Evolutionary conservation across 2,888 invertebrate species (phyloP).

Genomic region (Platycnemis pennipes): DNA sequence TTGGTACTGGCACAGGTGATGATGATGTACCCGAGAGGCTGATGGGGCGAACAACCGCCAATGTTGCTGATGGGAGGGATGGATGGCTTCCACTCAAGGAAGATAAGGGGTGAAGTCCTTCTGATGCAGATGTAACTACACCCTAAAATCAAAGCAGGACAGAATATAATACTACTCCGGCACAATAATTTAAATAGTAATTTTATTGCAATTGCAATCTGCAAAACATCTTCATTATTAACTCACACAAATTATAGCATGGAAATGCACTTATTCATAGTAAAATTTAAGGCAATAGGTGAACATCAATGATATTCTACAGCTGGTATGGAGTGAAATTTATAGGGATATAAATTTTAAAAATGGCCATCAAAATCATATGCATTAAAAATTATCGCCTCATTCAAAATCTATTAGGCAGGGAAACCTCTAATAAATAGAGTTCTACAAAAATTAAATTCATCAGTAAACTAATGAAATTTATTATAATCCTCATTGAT

Average conservation of each 20-base stretch:
- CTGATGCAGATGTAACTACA: conserved; percentile 59
- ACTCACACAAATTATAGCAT: background rate
- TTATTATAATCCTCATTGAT: too few species aligned
- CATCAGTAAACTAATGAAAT: too few species aligned
- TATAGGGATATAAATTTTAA: background rate
- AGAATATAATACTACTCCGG: background rate
- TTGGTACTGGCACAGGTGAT: conserved; percentile 75
- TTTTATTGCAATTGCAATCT: background rate
- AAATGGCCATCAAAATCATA: too few species aligned
- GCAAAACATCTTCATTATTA: background rate
- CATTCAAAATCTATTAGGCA: too few species aligned
- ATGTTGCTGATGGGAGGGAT: conserved; percentile 75
- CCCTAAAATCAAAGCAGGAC: conserved; percentile 46
- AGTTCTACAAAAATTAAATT: too few species aligned
- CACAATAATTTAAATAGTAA: background rate
- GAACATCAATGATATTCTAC: background rate
- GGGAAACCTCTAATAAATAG: too few species aligned
- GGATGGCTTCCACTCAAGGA: conserved; percentile 75
- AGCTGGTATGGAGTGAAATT: background rate
- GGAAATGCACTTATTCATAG: background rate
- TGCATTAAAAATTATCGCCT: too few species aligned
- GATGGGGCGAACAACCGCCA: conserved; percentile 80
- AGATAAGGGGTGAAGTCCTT: conserved; percentile 61
- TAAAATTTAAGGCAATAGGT: background rate
- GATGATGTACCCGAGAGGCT: conserved; percentile 80